Percentiles rank a stretch among this genome's conserved stretches.
Evolutionary conservation across 2,797 vertebrate species (phyloP).

Genomic region (Gymnoscopelus microlampas): DNA sequence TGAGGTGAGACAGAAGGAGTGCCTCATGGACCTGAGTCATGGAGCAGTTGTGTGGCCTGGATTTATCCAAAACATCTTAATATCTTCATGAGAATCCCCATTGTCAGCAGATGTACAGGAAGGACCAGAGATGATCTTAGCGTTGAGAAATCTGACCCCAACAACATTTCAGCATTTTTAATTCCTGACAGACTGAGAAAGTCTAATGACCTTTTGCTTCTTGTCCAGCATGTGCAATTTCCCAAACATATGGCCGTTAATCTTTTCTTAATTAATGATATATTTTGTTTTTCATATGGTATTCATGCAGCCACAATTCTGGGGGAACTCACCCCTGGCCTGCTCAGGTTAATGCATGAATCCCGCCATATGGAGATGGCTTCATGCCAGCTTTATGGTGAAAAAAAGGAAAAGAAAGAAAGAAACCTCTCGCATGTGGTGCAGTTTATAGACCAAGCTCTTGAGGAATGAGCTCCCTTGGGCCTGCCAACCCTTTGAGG

Average conservation of each 20-base stretch:
- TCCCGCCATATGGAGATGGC: conserved; percentile 47
- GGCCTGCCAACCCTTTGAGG: conserved; percentile 41
- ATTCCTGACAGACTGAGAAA: too few relatives aligned
- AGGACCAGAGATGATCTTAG: too few relatives aligned
- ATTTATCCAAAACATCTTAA: too few relatives aligned
- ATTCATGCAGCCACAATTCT: conserved; percentile 14
- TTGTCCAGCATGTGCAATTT: too few relatives aligned
- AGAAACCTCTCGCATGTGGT: conserved; percentile 55
- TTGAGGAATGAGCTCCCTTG: conserved; percentile 32
- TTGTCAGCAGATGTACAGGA: too few relatives aligned
- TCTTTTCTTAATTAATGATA: too few relatives aligned
- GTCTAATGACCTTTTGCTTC: too few relatives aligned
- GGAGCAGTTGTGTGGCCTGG: neutral
- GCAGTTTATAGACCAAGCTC: conserved; percentile 42
- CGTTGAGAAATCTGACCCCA: too few relatives aligned
- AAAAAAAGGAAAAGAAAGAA: neutral
- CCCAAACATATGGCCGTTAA: too few relatives aligned
- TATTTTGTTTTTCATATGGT: conserved; percentile 7
- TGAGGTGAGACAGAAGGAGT: neutral
- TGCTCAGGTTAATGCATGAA: conserved; percentile 23
- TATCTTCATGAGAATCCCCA: too few relatives aligned
- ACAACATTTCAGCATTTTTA: too few relatives aligned
- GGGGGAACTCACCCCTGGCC: conserved; percentile 5
- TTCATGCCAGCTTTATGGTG: conserved; percentile 45
- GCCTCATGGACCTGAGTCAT: neutral